Evolutionary conservation across 1,140 invertebrate genomes (phyloP).

Genomic region (Zaprionus capensis): DNA sequence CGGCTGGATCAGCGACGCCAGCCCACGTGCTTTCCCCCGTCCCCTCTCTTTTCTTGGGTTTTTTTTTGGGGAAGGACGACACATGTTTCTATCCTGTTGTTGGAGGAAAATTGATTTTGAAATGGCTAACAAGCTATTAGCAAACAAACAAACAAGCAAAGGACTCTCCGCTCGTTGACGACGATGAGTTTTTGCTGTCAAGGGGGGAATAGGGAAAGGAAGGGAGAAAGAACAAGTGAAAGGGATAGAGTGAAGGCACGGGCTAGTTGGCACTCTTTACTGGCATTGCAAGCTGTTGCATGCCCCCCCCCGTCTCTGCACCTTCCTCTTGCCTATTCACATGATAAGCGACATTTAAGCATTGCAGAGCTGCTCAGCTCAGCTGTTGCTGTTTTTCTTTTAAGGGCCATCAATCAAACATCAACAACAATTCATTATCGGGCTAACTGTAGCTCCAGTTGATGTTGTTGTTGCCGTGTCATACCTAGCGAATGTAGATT

Average conservation of each 20-base stretch:
- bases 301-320: background rate
- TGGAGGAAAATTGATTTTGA: constrained; percentile 78
- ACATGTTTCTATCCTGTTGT: constrained; percentile 63
- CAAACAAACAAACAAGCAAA: constrained; percentile 79
- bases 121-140: constrained; percentile 82
- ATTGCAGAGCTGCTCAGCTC: constrained; percentile 5
- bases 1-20: background rate
- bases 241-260: background rate
- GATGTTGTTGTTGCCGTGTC: constrained; percentile 12
- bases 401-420: constrained; percentile 54
- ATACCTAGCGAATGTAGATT: constrained; percentile 41
- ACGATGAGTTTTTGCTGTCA: constrained; percentile 30
- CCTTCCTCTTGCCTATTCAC: background rate
- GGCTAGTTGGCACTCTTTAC: background rate
- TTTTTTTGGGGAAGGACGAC: constrained; percentile 31
- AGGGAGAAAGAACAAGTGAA: background rate
- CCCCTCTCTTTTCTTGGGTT: background rate
- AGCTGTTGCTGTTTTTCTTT: background rate
- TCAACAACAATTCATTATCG: constrained; percentile 51
- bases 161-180: constrained; percentile 52
- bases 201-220: background rate
- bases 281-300: constrained; percentile 44
- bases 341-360: constrained; percentile 59
- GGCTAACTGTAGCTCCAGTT: constrained; percentile 12
- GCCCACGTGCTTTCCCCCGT: background rate